These are phyloP conservation scores for Leptatherina wallacei DNA, from an alignment of 2,797 vertebrate genomes.

Conservation along the genomic window DNA sequence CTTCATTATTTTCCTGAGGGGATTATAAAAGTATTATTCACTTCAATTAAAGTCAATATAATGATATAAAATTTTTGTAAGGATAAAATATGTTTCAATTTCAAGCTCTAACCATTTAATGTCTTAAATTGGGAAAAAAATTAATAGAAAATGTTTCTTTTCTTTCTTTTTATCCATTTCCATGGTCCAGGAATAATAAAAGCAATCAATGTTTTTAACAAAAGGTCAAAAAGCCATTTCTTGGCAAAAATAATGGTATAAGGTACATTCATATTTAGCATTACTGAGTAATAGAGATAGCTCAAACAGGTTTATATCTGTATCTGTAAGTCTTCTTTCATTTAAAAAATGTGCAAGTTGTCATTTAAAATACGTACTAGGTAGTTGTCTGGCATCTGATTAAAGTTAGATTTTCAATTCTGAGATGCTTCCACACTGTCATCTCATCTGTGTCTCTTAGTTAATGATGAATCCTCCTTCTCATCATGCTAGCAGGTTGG, in stretches of 20 bases:
- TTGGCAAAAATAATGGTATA: background rate
- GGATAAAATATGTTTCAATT: background rate
- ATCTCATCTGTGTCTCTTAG: slow-evolving; percentile 9
- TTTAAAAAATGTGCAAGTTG: background rate
- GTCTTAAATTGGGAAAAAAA: background rate
- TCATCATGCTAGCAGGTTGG: slow-evolving; percentile 20
- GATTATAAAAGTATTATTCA: background rate
- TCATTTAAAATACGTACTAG: background rate
- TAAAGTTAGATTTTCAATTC: background rate
- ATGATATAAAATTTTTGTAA: background rate
- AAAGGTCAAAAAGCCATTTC: background rate
- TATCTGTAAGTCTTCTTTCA: background rate
- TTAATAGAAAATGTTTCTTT: too few species aligned
- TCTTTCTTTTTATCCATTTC: background rate
- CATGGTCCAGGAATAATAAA: too few species aligned
- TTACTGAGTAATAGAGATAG: too few species aligned
- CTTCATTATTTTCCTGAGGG: too few species aligned
- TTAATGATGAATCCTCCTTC: slow-evolving; percentile 17
- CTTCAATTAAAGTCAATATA: background rate
- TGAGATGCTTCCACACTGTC: background rate
- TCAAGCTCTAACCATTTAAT: background rate
- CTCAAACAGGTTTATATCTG: too few species aligned
- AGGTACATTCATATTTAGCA: too few species aligned
- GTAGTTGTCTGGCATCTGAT: slow-evolving; percentile 4
- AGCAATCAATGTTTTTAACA: background rate